Conservation (phyloP, 2,113 vertebrate species). For the Neotoma lepida region DNA sequence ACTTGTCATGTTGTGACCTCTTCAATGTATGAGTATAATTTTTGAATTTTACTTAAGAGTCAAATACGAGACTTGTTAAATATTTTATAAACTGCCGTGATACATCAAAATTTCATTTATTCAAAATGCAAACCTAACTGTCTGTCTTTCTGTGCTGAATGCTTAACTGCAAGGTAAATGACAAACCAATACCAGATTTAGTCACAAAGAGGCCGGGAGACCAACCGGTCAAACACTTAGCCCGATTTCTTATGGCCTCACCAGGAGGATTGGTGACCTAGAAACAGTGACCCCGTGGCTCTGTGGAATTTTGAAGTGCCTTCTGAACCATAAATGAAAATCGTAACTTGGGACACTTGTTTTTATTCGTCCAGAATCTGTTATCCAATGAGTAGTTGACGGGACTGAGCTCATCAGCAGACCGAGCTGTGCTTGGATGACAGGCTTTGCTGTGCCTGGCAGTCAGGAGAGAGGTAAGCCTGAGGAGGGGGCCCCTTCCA, state of each 20-base stretch:
- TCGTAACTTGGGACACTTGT: conserved; percentile 53
- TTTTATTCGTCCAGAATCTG: conserved; percentile 63
- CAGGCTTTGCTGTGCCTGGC: conserved; percentile 61
- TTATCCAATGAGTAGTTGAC: conserved; percentile 57
- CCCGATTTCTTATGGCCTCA: conserved; percentile 14
- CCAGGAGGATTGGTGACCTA: background rate
- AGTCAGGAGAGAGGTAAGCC: conserved; percentile 53
- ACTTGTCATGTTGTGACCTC: conserved; percentile 62
- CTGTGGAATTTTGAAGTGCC: conserved; percentile 78
- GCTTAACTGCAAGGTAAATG: background rate
- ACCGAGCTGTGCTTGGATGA: conserved; percentile 27
- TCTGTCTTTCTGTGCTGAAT: conserved; percentile 49
- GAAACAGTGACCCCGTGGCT: conserved; percentile 41
- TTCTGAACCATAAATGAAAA: conserved; percentile 71
- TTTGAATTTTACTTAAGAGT: conserved; percentile 53
- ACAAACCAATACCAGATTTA: background rate
- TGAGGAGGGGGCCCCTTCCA: background rate
- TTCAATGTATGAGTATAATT: background rate
- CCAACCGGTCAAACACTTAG: background rate
- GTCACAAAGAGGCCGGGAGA: background rate
- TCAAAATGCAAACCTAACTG: background rate
- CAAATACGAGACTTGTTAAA: conserved; percentile 29
- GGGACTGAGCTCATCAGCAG: conserved; percentile 53
- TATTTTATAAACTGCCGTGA: conserved; percentile 67
- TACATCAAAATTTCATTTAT: conserved; percentile 56